These are phyloP conservation scores for Pitta sordida DNA, from an alignment of 2,113 vertebrate species.

Conservation along the genomic window DNA sequence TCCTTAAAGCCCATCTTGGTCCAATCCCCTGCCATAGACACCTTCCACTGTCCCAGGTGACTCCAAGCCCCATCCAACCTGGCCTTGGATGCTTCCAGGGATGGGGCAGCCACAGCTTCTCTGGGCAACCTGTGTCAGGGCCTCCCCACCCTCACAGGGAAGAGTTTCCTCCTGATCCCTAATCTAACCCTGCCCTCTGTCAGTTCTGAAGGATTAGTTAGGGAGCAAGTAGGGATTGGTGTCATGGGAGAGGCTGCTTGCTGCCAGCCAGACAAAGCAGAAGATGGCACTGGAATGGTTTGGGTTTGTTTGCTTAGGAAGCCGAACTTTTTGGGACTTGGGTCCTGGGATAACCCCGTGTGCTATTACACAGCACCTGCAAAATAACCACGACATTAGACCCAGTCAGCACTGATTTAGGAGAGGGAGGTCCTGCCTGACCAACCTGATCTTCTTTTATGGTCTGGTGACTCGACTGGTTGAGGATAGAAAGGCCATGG, in stretches of 20 bases:
- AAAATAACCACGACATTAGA: too few relatives aligned
- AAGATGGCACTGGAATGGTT: neutral
- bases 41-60: fast-evolving
- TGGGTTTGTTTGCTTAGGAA: neutral
- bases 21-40: neutral
- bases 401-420: too few relatives aligned
- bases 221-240: neutral
- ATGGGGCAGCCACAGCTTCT: neutral
- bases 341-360: neutral
- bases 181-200: neutral
- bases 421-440: too few relatives aligned
- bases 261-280: neutral
- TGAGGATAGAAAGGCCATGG: too few relatives aligned
- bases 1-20: neutral
- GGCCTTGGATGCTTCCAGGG: neutral
- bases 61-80: fast-evolving
- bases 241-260: neutral
- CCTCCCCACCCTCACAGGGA: neutral
- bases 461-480: too few relatives aligned
- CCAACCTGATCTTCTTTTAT: too few relatives aligned
- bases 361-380: too few relatives aligned
- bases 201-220: neutral
- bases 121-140: neutral
- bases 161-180: neutral
- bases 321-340: neutral